Evolutionary conservation across 2,113 vertebrate species (phyloP).

Genomic region (Mirounga angustirostris): DNA sequence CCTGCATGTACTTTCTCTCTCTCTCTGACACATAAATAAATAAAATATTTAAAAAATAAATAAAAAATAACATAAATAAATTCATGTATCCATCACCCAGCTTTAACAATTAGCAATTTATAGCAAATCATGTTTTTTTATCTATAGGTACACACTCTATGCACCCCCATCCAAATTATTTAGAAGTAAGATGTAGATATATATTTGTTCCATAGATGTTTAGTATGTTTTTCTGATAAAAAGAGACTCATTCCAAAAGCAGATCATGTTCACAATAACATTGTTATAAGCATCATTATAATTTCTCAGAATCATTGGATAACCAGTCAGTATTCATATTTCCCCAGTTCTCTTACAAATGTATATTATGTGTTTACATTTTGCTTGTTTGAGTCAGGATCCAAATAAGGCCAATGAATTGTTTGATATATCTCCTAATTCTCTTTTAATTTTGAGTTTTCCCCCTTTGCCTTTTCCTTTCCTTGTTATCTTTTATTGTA

Average conservation of each 20-base stretch:
- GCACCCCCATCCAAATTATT: neutral
- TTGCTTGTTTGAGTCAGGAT: neutral
- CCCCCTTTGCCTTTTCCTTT: neutral
- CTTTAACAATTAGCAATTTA: neutral
- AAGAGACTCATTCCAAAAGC: neutral
- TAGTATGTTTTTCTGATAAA: neutral
- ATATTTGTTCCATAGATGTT: neutral
- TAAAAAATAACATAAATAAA: neutral
- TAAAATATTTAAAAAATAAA: neutral
- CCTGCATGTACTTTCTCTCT: neutral
- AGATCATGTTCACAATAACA: neutral
- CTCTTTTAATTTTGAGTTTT: neutral
- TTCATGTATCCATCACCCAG: neutral
- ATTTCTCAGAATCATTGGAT: neutral
- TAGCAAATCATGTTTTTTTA: neutral
- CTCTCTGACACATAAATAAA: neutral
- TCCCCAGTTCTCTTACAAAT: neutral
- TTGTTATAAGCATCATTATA: neutral
- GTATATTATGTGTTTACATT: no score
- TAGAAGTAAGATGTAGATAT: neutral
- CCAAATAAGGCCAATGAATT: neutral
- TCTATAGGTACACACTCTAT: neutral
- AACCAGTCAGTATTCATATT: neutral
- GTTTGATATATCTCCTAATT: neutral
- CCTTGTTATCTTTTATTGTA: neutral